Percentiles rank a stretch among this genome's conserved stretches.
Conservation (phyloP, 2,797 vertebrate species). For the Sarcophilus harrisii region DNA sequence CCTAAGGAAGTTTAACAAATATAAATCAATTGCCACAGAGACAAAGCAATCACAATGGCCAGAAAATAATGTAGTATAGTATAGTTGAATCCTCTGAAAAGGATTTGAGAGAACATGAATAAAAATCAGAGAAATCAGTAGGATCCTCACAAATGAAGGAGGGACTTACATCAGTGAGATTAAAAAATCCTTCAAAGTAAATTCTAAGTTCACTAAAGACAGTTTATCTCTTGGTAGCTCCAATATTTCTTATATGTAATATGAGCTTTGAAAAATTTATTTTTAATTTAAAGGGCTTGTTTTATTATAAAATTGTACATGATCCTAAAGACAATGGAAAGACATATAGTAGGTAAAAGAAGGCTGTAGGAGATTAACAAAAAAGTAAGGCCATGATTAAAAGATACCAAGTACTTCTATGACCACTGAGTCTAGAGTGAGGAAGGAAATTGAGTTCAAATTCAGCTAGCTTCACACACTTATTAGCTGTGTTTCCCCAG, state of each 20-base stretch:
- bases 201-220: not conserved
- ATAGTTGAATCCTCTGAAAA: not conserved
- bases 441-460: not conserved
- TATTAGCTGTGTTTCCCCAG: not conserved
- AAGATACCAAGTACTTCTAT: not conserved
- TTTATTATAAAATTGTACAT: constrained; percentile 22
- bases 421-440: not conserved
- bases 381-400: not conserved
- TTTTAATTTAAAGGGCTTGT: constrained; percentile 5
- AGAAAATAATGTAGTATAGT: not conserved
- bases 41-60: not conserved
- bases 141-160: not conserved
- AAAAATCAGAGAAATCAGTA: not conserved
- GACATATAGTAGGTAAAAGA: not conserved
- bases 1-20: not conserved
- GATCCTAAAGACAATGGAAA: not conserved
- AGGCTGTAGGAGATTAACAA: not conserved
- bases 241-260: not conserved
- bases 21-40: not conserved
- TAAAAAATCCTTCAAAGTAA: not conserved
- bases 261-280: not conserved
- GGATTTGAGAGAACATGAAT: not conserved
- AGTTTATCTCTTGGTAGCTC: not conserved
- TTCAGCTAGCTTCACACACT: not conserved
- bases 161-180: not conserved